A percentile compares a stretch with the other conserved stretches of the same genome.
These are phyloP conservation scores for Spodoptera exigua DNA, from an alignment of 2,888 invertebrate species.

Conservation along the genomic window DNA sequence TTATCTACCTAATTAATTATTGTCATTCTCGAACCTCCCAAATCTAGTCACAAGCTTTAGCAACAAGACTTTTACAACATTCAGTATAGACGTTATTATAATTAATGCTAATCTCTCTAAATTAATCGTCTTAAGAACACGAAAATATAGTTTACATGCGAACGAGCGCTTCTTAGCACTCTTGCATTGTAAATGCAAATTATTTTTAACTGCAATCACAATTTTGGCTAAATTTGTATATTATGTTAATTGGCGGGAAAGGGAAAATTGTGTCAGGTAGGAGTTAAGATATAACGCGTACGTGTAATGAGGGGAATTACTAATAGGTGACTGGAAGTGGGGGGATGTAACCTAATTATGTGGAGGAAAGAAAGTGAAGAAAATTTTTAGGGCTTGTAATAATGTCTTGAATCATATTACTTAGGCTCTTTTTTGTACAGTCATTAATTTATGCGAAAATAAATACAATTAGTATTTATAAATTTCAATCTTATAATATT, in stretches of 20 bases:
- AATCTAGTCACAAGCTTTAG: neutral
- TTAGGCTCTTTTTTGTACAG: too few species aligned
- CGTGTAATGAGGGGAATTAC: slow-evolving; percentile 42
- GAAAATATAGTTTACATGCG: slow-evolving; percentile 41
- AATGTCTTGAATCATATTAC: neutral
- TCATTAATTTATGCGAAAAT: too few species aligned
- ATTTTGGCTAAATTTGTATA: slow-evolving; percentile 57
- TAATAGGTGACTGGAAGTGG: slow-evolving; percentile 27
- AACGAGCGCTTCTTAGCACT: slow-evolving; percentile 22
- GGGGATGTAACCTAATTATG: slow-evolving; percentile 24
- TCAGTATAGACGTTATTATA: slow-evolving; percentile 12
- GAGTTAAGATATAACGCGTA: slow-evolving; percentile 42
- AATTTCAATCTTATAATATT: too few species aligned
- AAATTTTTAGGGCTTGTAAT: neutral
- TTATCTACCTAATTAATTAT: neutral
- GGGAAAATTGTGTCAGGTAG: slow-evolving; percentile 52
- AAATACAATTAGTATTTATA: too few species aligned
- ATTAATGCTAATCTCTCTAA: slow-evolving; percentile 26
- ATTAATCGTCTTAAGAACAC: slow-evolving; percentile 23
- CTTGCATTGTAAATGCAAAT: slow-evolving; percentile 63
- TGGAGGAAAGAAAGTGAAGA: slow-evolving; percentile 12
- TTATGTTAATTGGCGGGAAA: slow-evolving; percentile 56
- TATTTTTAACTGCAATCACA: slow-evolving; percentile 60
- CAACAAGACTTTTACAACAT: slow-evolving; percentile 1
- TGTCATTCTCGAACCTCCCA: neutral